Conservation (phyloP, 2,113 vertebrate species). For the Salminus brasiliensis region DNA sequence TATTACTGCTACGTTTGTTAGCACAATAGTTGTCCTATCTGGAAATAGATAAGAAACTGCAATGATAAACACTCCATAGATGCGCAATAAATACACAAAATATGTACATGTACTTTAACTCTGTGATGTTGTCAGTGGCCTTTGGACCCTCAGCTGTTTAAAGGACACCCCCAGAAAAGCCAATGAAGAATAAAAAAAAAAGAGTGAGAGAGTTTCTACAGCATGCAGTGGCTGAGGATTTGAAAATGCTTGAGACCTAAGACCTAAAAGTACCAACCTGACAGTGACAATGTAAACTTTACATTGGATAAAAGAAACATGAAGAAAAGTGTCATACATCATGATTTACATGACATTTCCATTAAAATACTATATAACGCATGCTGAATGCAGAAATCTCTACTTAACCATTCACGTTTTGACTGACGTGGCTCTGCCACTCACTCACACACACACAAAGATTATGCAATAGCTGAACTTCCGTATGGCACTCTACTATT, state of each 20-base stretch:
- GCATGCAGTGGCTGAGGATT: background rate
- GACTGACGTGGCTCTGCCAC: background rate
- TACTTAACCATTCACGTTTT: too few relatives aligned
- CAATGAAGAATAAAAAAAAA: background rate
- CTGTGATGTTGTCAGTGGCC: conserved; percentile 39
- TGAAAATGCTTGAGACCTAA: background rate
- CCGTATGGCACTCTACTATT: background rate
- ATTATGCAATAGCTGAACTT: background rate
- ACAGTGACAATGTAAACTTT: background rate
- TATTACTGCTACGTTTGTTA: background rate
- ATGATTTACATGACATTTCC: too few relatives aligned
- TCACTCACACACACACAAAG: background rate
- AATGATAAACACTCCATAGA: background rate
- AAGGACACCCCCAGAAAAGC: background rate
- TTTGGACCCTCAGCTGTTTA: conserved; percentile 57
- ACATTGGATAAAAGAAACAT: background rate
- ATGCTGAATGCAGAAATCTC: too few relatives aligned
- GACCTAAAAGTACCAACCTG: background rate
- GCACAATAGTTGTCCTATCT: conserved; percentile 11
- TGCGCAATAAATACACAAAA: conserved; percentile 27
- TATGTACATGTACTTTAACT: conserved; percentile 23
- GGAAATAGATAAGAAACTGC: conserved; percentile 36
- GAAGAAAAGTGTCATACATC: too few relatives aligned
- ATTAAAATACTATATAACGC: too few relatives aligned
- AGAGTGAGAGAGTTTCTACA: background rate